Base-by-base conservation (phyloP, 2,113 vertebrate genomes). In the Mustela lutreola region DNA sequence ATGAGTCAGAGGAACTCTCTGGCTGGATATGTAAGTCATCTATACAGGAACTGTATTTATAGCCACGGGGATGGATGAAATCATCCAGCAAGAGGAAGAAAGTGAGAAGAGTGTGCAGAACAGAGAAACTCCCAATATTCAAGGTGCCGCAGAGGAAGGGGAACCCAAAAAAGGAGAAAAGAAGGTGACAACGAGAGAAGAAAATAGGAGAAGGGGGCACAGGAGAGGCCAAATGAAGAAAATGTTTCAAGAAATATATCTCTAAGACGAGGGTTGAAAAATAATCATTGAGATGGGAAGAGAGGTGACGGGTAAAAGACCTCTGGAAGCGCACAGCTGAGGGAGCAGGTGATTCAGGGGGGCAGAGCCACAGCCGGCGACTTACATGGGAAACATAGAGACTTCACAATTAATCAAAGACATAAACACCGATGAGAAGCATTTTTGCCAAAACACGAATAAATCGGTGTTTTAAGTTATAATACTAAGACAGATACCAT, bases 41-140 rank as follows among this genome's bases (percentile, higher is more conserved):
- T 50, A 21, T 56, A 26, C 63, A 24, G 56, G 75, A 92, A 83
- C 56, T 26, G 11, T 83, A 88, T 89, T 93, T 39, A 78, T n/a
- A 88, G 79, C 21, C 36, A 50, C 0, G 14, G 15, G 21, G n/a
- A 84, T 1, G 26, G 36, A 75, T 36, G 39, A 15, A 14, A 24
- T 81, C 86, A 75, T 71, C 26, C 22, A 45, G 67, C 73, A 89
- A 78, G 86, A 91, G 26, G 73, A 33, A 36, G 63, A 28, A 62
- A 89, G 62, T 42, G 42, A 81, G 18, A 63, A 79, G 1, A 70
- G 39, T 10, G 21, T 28, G 21, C 60, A 48, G 53, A 85, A 22
- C 28, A 80, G 76, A 91, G 50, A 75, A 81, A 58, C 12, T 65
- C 50, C 63, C 39, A 92, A 53, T 50, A 45, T 33, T 50, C 5